These are phyloP conservation scores for Helostoma temminkii DNA, from an alignment of 2,797 vertebrate genomes.

Conservation along the genomic window DNA sequence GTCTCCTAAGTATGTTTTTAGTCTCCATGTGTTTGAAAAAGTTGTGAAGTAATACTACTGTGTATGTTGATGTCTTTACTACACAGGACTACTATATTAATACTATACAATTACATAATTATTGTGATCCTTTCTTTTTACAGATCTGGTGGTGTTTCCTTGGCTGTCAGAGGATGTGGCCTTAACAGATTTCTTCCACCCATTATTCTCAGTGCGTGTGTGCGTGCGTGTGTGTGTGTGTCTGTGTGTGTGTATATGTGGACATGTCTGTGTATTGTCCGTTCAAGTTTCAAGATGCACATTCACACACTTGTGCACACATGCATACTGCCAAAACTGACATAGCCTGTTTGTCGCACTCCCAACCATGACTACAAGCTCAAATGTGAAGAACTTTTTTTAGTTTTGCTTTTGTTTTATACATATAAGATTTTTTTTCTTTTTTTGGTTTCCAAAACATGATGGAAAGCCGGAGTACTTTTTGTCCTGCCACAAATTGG, in stretches of 20 bases:
- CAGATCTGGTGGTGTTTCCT: slow-evolving; percentile 82
- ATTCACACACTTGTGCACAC: slow-evolving; percentile 82
- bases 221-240: slow-evolving; percentile 80
- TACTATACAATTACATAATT: slow-evolving; percentile 29
- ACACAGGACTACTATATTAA: neutral
- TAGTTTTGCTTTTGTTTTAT: slow-evolving; percentile 50
- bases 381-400: slow-evolving; percentile 89
- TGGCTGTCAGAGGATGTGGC: slow-evolving; percentile 88
- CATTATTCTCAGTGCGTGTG: slow-evolving; percentile 82
- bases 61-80: neutral
- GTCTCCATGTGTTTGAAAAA: too few relatives aligned
- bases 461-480: slow-evolving; percentile 81
- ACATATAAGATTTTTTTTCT: slow-evolving; percentile 72
- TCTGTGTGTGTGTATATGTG: slow-evolving; percentile 78
- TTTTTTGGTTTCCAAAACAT: slow-evolving; percentile 79
- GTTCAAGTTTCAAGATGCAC: slow-evolving; percentile 82
- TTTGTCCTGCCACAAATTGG: slow-evolving; percentile 80
- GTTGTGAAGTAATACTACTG: neutral
- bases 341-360: slow-evolving; percentile 86
- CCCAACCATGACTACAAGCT: slow-evolving; percentile 87
- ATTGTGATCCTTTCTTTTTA: slow-evolving; percentile 49
- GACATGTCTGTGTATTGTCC: slow-evolving; percentile 83
- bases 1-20: neutral
- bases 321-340: slow-evolving; percentile 90
- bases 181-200: slow-evolving; percentile 88